Evolutionary conservation across 2,113 vertebrate species (phyloP).

Genomic region (Muscicapa adusta): DNA sequence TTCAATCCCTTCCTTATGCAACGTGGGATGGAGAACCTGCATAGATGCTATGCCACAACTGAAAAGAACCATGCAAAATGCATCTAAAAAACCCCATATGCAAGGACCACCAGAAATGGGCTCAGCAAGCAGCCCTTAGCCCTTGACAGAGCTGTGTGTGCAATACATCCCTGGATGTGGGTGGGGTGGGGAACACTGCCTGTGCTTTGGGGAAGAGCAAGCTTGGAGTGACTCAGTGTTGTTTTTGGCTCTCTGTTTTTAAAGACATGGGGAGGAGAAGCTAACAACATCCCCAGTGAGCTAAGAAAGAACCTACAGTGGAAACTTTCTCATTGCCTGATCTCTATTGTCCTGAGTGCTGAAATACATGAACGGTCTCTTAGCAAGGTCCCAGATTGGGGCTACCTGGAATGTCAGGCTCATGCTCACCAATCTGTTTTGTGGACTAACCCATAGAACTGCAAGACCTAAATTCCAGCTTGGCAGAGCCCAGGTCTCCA

Average conservation of each 20-base stretch:
- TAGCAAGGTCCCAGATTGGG: background rate
- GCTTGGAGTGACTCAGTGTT: conserved; percentile 55
- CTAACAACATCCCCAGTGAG: conserved; percentile 30
- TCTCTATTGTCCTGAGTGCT: background rate
- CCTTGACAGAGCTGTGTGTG: background rate
- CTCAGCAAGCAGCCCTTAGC: background rate
- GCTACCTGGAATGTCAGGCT: background rate
- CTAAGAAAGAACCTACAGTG: background rate
- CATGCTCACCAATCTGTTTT: background rate
- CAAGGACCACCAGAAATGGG: background rate
- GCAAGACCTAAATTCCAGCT: background rate
- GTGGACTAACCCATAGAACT: background rate
- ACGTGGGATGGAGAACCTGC: background rate
- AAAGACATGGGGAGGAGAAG: conserved; percentile 33
- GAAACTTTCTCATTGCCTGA: background rate
- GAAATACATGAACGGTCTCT: background rate
- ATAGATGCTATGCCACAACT: background rate
- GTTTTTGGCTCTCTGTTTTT: conserved; percentile 45
- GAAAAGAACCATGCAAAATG: background rate
- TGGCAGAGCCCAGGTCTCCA: background rate
- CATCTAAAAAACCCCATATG: background rate
- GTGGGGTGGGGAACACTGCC: conserved; percentile 24
- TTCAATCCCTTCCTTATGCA: background rate
- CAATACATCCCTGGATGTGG: background rate
- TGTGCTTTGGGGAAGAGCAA: conserved; percentile 40